These are phyloP conservation scores for Columba livia DNA, from an alignment of 2,113 vertebrate genomes.

Conservation along the genomic window DNA sequence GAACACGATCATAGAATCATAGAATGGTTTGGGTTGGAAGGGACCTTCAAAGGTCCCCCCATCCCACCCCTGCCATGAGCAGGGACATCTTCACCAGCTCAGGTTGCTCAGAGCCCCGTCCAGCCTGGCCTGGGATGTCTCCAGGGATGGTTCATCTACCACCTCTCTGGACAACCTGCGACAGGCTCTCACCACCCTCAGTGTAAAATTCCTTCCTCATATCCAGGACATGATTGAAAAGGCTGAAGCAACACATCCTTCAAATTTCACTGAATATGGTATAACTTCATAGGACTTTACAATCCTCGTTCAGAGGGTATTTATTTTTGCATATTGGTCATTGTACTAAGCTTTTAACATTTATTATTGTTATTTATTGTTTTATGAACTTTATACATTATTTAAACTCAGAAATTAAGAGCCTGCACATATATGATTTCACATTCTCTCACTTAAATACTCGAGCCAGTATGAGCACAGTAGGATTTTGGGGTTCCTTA, in stretches of 20 bases:
- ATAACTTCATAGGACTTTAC: background rate
- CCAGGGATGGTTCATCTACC: too few relatives aligned
- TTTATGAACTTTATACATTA: background rate
- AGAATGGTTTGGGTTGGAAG: too few relatives aligned
- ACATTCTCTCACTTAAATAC: background rate
- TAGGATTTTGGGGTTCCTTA: background rate
- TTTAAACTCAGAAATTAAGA: background rate
- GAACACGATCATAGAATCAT: too few relatives aligned
- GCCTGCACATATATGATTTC: accelerated
- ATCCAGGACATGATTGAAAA: background rate
- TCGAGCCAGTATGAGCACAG: background rate
- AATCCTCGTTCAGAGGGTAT: background rate
- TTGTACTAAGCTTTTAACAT: background rate
- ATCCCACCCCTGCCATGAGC: too few relatives aligned
- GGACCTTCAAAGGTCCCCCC: too few relatives aligned
- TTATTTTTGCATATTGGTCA: background rate
- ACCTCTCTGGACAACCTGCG: too few relatives aligned
- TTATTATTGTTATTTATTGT: background rate
- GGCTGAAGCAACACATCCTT: background rate
- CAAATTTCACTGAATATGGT: background rate
- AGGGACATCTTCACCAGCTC: too few relatives aligned
- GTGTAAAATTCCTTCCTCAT: too few relatives aligned
- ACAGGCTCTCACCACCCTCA: too few relatives aligned
- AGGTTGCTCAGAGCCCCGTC: too few relatives aligned
- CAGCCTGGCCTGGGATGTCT: too few relatives aligned